phyloP scores from a whole-genome alignment of 1,140 invertebrate species.

The Venustaconcha ellipsiformis region DNA sequence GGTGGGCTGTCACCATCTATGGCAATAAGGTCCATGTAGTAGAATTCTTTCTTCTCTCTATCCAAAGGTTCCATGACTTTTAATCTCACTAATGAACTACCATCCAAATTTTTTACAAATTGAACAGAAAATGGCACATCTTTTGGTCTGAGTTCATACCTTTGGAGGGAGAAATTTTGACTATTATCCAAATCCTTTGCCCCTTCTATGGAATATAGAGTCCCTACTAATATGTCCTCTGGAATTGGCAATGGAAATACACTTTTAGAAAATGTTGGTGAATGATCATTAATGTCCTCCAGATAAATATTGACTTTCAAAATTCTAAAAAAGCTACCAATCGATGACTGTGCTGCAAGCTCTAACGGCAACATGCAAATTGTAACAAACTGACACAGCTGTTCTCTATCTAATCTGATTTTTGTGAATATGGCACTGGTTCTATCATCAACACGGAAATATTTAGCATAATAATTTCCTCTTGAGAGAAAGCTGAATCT shows the following conservation, averaged over 20 bases:
- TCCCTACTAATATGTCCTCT: conserved; percentile 69
- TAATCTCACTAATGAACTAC: conserved; percentile 22
- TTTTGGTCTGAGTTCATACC: conserved; percentile 44
- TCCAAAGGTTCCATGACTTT: conserved; percentile 21
- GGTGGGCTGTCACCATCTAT: conserved; percentile 22
- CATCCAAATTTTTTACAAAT: conserved; percentile 38
- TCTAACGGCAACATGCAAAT: conserved; percentile 47
- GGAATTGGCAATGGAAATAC: conserved; percentile 43
- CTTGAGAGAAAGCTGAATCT: conserved; percentile 48
- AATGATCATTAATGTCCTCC: conserved; percentile 92
- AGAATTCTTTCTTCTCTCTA: conserved; percentile 21
- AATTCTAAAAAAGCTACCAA: conserved; percentile 50
- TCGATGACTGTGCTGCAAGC: conserved; percentile 45
- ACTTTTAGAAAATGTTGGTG: conserved; percentile 78
- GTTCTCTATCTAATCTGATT: conserved; percentile 48
- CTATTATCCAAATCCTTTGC: conserved; percentile 74
- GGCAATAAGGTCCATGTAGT: conserved; percentile 20
- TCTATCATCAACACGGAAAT: conserved; percentile 51
- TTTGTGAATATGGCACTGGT: conserved; percentile 49
- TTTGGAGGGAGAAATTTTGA: conserved; percentile 64
- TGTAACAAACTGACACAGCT: conserved; percentile 39
- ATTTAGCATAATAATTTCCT: conserved; percentile 31
- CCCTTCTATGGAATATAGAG: conserved; percentile 77
- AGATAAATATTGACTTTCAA: conserved; percentile 57
- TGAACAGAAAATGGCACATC: conserved; percentile 45